phyloP scores from a whole-genome alignment of 2,888 invertebrate genomes.

The Pheosia gnoma region DNA sequence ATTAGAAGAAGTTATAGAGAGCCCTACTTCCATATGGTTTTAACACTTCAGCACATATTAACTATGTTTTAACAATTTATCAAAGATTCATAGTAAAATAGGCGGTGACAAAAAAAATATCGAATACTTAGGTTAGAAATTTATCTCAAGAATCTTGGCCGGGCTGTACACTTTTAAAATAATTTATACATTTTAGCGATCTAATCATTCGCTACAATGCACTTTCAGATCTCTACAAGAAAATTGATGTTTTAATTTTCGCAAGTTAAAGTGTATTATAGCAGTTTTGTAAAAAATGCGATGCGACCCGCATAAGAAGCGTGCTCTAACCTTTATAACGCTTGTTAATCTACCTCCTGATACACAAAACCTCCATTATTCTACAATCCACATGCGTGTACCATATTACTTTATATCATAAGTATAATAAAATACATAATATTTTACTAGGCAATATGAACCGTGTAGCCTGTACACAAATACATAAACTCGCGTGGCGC shows the following conservation, averaged over 20 bases:
- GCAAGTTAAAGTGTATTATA: too few relatives aligned
- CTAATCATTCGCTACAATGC: too few relatives aligned
- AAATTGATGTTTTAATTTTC: too few relatives aligned
- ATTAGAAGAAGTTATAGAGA: neutral
- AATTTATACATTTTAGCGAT: too few relatives aligned
- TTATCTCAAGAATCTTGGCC: too few relatives aligned
- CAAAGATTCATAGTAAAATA: too few relatives aligned
- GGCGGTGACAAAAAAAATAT: too few relatives aligned
- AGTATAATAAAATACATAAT: conserved; percentile 30
- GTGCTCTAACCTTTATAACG: neutral
- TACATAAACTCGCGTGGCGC: conserved; percentile 27
- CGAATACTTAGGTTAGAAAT: too few relatives aligned
- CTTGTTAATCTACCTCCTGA: neutral
- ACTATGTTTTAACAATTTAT: neutral
- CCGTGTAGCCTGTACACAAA: conserved; percentile 26
- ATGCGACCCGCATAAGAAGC: too few relatives aligned
- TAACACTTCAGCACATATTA: neutral
- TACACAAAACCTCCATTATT: neutral
- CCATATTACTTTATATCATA: conserved; percentile 20
- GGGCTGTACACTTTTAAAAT: too few relatives aligned
- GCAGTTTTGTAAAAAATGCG: too few relatives aligned
- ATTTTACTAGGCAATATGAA: conserved; percentile 35
- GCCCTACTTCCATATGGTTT: neutral
- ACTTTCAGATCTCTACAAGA: too few relatives aligned
- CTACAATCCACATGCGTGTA: neutral